phyloP scores from a whole-genome alignment of 2,113 vertebrate species.

The Morone chrysops region DNA sequence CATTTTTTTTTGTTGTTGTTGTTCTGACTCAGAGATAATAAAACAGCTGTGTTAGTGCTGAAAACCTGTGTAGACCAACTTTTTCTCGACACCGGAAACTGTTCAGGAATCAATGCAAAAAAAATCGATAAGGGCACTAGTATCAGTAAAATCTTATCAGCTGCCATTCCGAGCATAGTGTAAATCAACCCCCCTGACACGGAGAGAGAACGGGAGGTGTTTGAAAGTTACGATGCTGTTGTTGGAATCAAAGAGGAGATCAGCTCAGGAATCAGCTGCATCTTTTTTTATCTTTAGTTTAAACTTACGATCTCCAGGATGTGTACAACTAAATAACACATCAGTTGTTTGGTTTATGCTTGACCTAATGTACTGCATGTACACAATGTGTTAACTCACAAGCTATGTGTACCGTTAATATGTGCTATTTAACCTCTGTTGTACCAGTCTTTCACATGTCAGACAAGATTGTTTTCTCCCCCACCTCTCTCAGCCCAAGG shows the following conservation, averaged over 20 bases:
- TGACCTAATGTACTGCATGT: not conserved
- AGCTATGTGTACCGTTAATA: conserved; percentile 5
- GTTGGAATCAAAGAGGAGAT: conserved; percentile 69
- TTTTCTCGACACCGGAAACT: too few species aligned
- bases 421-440: conserved; percentile 13
- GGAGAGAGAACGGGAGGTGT: conserved; percentile 73
- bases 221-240: conserved; percentile 84
- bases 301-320: not conserved
- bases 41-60: too few species aligned
- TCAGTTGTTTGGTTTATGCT: not conserved
- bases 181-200: conserved; percentile 76
- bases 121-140: too few species aligned
- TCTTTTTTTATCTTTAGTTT: not conserved
- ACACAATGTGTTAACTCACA: conserved; percentile 11
- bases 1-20: too few species aligned
- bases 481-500: not conserved
- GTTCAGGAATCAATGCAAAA: too few species aligned
- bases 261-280: not conserved
- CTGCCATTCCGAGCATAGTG: conserved; percentile 45
- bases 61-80: too few species aligned
- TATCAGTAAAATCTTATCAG: too few species aligned
- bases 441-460: conserved; percentile 28
- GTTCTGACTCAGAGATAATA: too few species aligned
- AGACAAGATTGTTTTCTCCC: conserved; percentile 10
- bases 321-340: not conserved